Conservation (phyloP, 2,113 vertebrate genomes). For the Gila orcuttii region DNA sequence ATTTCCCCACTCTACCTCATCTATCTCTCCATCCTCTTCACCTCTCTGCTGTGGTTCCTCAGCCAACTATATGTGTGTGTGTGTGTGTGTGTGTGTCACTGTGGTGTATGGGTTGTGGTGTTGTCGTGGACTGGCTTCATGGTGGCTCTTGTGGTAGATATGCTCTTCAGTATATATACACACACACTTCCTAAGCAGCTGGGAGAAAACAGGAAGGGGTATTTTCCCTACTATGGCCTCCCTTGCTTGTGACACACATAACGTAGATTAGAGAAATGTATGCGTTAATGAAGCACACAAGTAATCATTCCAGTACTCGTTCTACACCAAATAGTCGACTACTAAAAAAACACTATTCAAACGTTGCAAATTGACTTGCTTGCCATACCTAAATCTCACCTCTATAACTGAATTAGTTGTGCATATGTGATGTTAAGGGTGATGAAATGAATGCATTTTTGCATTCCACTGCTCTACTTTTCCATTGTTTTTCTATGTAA, state of each 20-base stretch:
- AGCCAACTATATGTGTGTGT: constrained; percentile 30
- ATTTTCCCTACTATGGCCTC: constrained; percentile 57
- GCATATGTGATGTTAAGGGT: too few species aligned
- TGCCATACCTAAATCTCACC: too few species aligned
- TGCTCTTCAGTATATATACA: constrained; percentile 19
- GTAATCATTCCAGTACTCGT: background rate
- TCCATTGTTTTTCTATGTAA: background rate
- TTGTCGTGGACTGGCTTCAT: constrained; percentile 31
- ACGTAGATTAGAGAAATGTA: constrained; percentile 10
- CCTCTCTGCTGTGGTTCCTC: constrained; percentile 48
- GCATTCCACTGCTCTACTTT: background rate
- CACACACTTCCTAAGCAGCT: constrained; percentile 72
- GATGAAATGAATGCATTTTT: background rate
- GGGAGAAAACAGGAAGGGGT: constrained; percentile 69
- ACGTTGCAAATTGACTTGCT: background rate
- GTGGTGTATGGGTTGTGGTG: constrained; percentile 8
- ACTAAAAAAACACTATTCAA: background rate
- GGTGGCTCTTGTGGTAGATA: constrained; percentile 27
- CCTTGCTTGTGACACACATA: constrained; percentile 36
- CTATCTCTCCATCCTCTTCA: constrained; percentile 29
- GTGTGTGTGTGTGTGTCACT: background rate
- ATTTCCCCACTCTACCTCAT: constrained; percentile 39
- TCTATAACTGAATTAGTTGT: too few species aligned
- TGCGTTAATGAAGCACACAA: background rate
- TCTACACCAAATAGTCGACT: background rate